A percentile compares a stretch with the other conserved stretches of the same genome.
Conservation (phyloP, 2,888 invertebrate genomes). For the Mantis religiosa region DNA sequence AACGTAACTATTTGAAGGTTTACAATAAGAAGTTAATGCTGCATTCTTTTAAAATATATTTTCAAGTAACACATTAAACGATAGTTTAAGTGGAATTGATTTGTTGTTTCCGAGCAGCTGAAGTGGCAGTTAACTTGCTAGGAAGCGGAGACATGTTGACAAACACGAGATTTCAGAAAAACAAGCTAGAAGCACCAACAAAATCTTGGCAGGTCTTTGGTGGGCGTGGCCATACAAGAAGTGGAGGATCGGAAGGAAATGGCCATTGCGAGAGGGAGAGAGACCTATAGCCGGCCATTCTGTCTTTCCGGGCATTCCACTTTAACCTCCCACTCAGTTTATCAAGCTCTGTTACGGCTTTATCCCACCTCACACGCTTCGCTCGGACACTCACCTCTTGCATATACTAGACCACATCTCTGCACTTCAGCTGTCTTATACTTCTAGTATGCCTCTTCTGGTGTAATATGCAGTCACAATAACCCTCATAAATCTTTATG, state of each 20-base stretch:
- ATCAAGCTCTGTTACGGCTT: background rate
- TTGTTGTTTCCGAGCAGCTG: background rate
- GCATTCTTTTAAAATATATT: no score
- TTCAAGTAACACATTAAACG: no score
- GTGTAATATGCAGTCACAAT: no score
- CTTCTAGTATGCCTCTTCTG: no score
- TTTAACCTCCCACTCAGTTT: constrained; percentile 1
- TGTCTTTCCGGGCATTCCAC: constrained; percentile 9
- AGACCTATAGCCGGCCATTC: background rate
- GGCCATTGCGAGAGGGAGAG: constrained; percentile 20
- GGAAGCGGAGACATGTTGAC: background rate
- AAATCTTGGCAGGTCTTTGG: background rate
- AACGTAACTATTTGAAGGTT: no score
- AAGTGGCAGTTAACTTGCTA: background rate
- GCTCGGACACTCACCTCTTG: background rate
- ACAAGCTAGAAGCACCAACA: background rate
- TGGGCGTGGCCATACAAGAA: background rate
- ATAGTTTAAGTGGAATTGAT: background rate
- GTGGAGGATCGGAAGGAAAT: constrained; percentile 25
- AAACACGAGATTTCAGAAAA: background rate
- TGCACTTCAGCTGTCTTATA: background rate
- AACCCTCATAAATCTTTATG: no score
- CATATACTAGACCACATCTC: background rate
- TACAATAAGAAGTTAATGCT: no score
- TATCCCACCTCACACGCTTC: background rate